A percentile compares a stretch with the other conserved stretches of the same genome.
phyloP scores from a whole-genome alignment of 2,113 vertebrate species.

The Suricata suricatta region DNA sequence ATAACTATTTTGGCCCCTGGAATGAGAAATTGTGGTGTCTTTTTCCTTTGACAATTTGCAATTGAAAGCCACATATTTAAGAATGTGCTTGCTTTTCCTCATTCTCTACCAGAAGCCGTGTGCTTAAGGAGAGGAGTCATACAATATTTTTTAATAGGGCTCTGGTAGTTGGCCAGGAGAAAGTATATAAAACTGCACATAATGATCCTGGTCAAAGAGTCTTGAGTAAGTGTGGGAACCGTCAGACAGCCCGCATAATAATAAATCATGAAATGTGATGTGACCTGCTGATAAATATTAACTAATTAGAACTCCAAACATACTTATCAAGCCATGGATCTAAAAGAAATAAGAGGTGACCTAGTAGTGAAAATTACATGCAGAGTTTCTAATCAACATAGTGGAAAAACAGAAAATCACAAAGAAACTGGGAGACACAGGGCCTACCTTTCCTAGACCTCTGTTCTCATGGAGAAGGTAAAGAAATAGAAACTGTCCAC shows the following conservation, averaged over 20 bases:
- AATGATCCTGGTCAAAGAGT: conserved; percentile 15
- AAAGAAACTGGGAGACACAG: not conserved
- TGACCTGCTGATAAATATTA: not conserved
- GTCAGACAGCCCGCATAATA: not conserved
- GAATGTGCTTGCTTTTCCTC: conserved; percentile 18
- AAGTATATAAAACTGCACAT: not conserved
- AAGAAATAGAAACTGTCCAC: not conserved
- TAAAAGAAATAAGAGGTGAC: conserved; percentile 18
- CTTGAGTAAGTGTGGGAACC: not conserved
- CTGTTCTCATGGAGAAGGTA: not conserved
- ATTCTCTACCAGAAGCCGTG: conserved; percentile 7
- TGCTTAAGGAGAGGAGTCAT: conserved; percentile 12
- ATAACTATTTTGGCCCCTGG: conserved; percentile 21
- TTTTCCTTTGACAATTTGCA: not conserved
- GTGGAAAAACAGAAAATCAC: not conserved
- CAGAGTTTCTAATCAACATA: not conserved
- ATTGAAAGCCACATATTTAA: conserved; percentile 33
- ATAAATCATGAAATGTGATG: not conserved
- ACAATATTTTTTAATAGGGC: conserved; percentile 8
- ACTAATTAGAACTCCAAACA: conserved; percentile 17
- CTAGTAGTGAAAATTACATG: conserved; percentile 28
- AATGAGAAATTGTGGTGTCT: conserved; percentile 49
- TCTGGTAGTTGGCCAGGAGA: not conserved
- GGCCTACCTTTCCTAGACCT: not conserved
- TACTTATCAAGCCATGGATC: not conserved